Base-by-base conservation (phyloP, 2,888 invertebrate species). In the Pharmacophagus antenor region DNA sequence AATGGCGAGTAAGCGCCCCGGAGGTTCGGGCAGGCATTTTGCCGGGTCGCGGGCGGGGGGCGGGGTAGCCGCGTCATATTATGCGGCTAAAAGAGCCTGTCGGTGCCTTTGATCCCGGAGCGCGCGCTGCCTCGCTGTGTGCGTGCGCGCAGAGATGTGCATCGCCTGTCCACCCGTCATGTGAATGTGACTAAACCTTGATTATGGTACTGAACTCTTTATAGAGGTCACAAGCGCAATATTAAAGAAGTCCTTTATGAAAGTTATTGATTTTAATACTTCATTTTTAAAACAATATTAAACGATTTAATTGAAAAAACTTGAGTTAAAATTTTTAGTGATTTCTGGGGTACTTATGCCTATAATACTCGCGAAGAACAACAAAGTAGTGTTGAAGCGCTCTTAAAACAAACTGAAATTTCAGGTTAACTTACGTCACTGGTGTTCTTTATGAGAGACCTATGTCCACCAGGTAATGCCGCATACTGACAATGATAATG, bases 11-110 rank as follows among this genome's bases (percentile, higher is more conserved):
- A 78, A 84, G 85, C 82, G 84, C 80, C 84, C 83, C 77, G 78
- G 79, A 82, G 84, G 82, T 82, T 77, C 77, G 67, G 72, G 65
- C 69, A 81, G 82, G 83, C 79, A 83, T 84, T 84, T 84, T 77
- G 85, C 84, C 37, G 79, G 85, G 83, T 78, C 77, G 80, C 74
- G 74, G 81, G 79, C 74, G 73, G 82, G 79, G 74, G 79, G 72
- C 82, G 82, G 78, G 79, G 83, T 82, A 84, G 81, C 80, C 85
- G 85, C 88, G 88, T 90, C 89, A 89, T 88, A 90, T 91, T 90
- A 90, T 87, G 88, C 88, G 84, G 89, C 88, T 89, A 89, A 89
- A 90, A 87, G 88, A 91, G 88, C 82, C 85, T 89, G 88, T 88
- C 89, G 89, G 90, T 87, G 84, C 89, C 90, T 90, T 90, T 90